A percentile compares a stretch with the other conserved stretches of the same genome.
Evolutionary conservation across 2,888 invertebrate species (phyloP).

Genomic region (Campopleginae sp.): DNA sequence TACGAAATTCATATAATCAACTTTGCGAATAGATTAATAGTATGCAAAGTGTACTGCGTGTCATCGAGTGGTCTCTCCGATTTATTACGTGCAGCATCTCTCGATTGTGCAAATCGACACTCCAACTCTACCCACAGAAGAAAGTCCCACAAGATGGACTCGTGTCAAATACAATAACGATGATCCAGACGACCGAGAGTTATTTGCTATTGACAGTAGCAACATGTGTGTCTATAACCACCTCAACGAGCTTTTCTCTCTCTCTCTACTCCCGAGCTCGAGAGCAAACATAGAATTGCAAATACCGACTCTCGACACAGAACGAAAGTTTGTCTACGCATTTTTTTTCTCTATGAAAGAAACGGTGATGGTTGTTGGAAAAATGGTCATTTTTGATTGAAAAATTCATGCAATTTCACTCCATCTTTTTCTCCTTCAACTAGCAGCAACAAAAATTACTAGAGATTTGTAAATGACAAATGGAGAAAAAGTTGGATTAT

Average conservation of each 20-base stretch:
- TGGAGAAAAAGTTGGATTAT: neutral
- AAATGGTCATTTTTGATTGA: neutral
- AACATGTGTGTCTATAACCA: slow-evolving; percentile 29
- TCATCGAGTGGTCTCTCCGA: slow-evolving; percentile 28
- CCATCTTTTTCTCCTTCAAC: neutral
- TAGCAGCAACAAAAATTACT: neutral
- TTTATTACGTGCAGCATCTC: slow-evolving; percentile 38
- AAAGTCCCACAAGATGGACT: slow-evolving; percentile 38
- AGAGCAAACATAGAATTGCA: slow-evolving; percentile 36
- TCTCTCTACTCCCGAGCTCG: slow-evolving; percentile 8
- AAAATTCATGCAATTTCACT: neutral
- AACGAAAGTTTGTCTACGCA: slow-evolving; percentile 46
- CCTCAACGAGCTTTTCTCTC: slow-evolving; percentile 46
- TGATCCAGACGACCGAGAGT: slow-evolving; percentile 45
- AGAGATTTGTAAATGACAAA: neutral
- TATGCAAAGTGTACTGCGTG: slow-evolving; percentile 49
- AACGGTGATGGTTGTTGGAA: neutral
- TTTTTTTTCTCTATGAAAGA: slow-evolving; percentile 19
- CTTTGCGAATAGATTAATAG: slow-evolving; percentile 42
- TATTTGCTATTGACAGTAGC: slow-evolving; percentile 61
- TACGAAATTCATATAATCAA: slow-evolving; percentile 2
- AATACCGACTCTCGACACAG: slow-evolving; percentile 51
- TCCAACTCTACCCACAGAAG: slow-evolving; percentile 29
- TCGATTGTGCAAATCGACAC: slow-evolving; percentile 52
- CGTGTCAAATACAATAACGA: slow-evolving; percentile 37